These are phyloP conservation scores for Heteromormyrus szaboi DNA, from an alignment of 2,797 vertebrate genomes.

Conservation along the genomic window DNA sequence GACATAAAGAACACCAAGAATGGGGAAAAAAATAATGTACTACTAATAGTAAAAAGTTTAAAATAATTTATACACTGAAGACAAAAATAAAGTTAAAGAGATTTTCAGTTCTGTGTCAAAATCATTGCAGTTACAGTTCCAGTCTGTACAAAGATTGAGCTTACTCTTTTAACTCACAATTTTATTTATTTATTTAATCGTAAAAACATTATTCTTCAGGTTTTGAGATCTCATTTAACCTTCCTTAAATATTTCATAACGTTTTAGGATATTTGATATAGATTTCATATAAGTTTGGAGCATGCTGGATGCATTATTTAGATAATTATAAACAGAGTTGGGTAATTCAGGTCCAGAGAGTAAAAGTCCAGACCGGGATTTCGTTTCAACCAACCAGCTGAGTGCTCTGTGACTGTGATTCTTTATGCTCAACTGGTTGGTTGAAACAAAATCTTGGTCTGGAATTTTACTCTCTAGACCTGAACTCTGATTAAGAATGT, in stretches of 20 bases:
- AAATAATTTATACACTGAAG: neutral
- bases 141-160: neutral
- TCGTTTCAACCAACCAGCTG: no score
- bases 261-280: neutral
- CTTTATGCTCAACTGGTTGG: no score
- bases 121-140: neutral
- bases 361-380: no score
- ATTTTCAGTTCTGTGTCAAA: neutral
- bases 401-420: no score
- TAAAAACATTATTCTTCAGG: neutral
- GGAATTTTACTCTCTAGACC: neutral
- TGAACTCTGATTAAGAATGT: neutral
- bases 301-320: neutral
- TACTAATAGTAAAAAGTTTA: neutral
- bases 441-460: no score
- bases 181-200: neutral
- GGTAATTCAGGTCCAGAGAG: neutral
- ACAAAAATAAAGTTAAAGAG: neutral
- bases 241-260: neutral
- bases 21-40: neutral
- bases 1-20: neutral
- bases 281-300: neutral
- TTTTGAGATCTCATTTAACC: neutral
- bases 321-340: neutral
- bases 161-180: neutral